Base-by-base conservation (phyloP, 2,113 vertebrate species). In the Rhabdomys dilectus region DNA sequence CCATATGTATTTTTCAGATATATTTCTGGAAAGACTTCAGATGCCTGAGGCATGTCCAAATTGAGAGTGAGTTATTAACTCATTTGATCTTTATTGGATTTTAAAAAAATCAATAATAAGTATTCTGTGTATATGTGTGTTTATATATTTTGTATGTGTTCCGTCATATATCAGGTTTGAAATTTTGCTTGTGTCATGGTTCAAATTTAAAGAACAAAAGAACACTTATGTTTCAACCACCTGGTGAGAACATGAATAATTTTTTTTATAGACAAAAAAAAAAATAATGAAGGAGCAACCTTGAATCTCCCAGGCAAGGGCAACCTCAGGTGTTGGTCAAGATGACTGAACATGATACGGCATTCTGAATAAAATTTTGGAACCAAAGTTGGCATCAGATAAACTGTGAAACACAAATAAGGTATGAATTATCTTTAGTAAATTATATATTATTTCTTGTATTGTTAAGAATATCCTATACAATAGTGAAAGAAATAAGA, bases 1-100 rank as follows among this genome's bases (percentile, higher is more conserved):
- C 64, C 29, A 80, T 24, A 56, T 94, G 17, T 21, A 62, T 91
- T 94, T 90, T 91, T 9, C 31, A 93, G 36, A 90, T 82, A 31
- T 84, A 42, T 77, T 58, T 31, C 48, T 64, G 26, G 72, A 88
- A 80, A 60, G 3, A 90, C 5, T 75, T 31, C 42, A 81, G 21
- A 88, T 76, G n/a, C 39, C 58, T 70, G 86, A 88, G 42, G 12
- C 48, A 53, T 88, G 1, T 12, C 15, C 34, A 80, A 82, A 88
- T 53, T 7, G 0, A 84, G 1, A 29, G 1, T 51, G 1, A n/a
- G 10, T 81, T 89, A 42, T 73, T 94, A 93, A 91, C 17, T 73
- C 13, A 66, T 10, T 77, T 91, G 26, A 45, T 89, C 58, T 73
- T 91, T n/a, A 56, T 82, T 3, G 11, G 0, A 39, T 75, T 70